phyloP scores from a whole-genome alignment of 2,797 vertebrate species.

The Nannoperca obscura region DNA sequence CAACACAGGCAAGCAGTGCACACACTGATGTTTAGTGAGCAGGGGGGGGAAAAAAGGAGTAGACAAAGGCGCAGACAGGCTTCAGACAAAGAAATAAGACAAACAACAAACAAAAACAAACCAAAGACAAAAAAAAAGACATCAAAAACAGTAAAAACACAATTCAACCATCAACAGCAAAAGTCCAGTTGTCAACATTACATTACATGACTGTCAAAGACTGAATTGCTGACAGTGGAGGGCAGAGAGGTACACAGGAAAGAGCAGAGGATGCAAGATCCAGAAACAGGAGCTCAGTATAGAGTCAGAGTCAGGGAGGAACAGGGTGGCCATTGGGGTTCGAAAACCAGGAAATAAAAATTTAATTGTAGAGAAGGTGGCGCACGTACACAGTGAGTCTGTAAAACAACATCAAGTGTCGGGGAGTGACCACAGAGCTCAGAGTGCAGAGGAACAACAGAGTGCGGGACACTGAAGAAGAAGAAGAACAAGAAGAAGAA shows the following conservation, averaged over 20 bases:
- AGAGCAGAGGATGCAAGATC: constrained; percentile 58
- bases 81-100: constrained; percentile 55
- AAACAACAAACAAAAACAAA: constrained; percentile 63
- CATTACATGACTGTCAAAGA: constrained; percentile 75
- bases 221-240: constrained; percentile 55
- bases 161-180: constrained; percentile 78
- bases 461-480: constrained; percentile 32
- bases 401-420: constrained; percentile 61
- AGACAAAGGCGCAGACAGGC: constrained; percentile 74
- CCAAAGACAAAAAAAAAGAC: constrained; percentile 57
- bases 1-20: constrained; percentile 48
- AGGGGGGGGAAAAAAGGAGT: constrained; percentile 28
- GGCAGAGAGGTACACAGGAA: constrained; percentile 41
- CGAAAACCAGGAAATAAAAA: constrained; percentile 58
- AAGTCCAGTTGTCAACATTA: constrained; percentile 82
- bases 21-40: constrained; percentile 61
- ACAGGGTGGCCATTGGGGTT: constrained; percentile 22
- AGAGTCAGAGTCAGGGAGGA: constrained; percentile 48
- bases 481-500: constrained; percentile 16
- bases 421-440: constrained; percentile 56
- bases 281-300: constrained; percentile 56
- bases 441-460: constrained; percentile 55
- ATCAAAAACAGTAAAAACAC: constrained; percentile 77
- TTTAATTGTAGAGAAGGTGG: constrained; percentile 47
- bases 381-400: constrained; percentile 59